phyloP scores from a whole-genome alignment of 2,888 invertebrate genomes.

The Strigamia crassipes region DNA sequence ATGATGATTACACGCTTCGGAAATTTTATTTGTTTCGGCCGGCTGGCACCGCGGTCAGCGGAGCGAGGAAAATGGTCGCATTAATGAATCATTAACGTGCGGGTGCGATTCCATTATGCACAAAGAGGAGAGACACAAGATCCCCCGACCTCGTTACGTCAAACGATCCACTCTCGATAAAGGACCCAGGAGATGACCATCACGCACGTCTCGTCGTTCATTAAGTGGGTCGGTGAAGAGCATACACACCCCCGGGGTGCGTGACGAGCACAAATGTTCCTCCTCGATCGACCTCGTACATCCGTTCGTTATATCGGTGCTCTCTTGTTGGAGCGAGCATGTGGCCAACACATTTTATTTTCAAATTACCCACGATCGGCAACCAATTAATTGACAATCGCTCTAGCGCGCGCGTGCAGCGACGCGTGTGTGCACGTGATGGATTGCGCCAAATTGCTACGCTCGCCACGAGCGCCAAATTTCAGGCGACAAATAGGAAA shows the following conservation, averaged over 20 bases:
- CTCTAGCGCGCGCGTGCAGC: not conserved
- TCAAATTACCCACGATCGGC: constrained; percentile 49
- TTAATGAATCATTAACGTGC: constrained; percentile 45
- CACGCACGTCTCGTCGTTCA: too few relatives aligned
- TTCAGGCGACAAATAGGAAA: constrained; percentile 33
- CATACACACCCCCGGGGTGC: not conserved
- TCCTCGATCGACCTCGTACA: too few relatives aligned
- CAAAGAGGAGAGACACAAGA: not conserved
- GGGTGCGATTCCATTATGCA: constrained; percentile 20
- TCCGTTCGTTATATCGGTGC: too few relatives aligned
- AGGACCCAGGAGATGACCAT: not conserved
- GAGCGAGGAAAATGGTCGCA: constrained; percentile 28
- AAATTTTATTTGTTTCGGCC: constrained; percentile 19
- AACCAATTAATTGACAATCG: constrained; percentile 48
- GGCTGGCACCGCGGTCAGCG: constrained; percentile 1
- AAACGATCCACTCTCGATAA: not conserved
- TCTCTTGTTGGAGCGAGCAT: not conserved
- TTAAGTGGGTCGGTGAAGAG: too few relatives aligned
- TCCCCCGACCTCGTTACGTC: not conserved
- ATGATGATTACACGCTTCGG: not conserved
- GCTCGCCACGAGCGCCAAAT: constrained; percentile 2
- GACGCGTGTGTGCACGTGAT: constrained; percentile 29
- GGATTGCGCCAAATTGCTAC: constrained; percentile 49
- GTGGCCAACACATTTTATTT: constrained; percentile 48
- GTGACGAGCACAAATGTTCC: too few relatives aligned